Evolutionary conservation across 2,113 vertebrate species (phyloP), one percentile per base, ranked within the genome.

Genomic region (Paedocypris sp.): DNA sequence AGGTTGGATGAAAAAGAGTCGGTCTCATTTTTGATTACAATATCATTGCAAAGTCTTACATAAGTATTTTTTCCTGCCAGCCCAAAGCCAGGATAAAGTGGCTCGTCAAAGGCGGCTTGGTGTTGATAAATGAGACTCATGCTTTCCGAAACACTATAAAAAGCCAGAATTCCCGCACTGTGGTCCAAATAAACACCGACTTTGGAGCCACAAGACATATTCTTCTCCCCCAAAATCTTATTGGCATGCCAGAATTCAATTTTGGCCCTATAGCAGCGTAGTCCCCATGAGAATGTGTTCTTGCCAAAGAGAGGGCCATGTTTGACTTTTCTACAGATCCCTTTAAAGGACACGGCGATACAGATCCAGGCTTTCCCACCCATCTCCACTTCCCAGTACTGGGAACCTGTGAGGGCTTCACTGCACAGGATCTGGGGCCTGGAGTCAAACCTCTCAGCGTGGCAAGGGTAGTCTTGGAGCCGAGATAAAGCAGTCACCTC

Each of bases 121-220:
- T 51, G 32, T 10, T 54, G 58, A 39, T 70, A 41, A 25, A 73
- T 69, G 41, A 70, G 68, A 49, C 54, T 68, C 68, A 67, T 70
- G 29, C 58, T 64, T 50, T 58, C 46, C 2, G 51, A 62, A 36
- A 70, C 60, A 28, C 60, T 54, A 51, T 67, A 70, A 51, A 73
- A 70, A 11, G 68, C 65, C 41, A 70, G 39, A 49, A 53, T 23
- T 1, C 71, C 67, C 13, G 46, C 25, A 13, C 41, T 45, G n/a
- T 67, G 54, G 29, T 71, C 41, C 48, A 74, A 42, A 38, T 70
- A 73, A 31, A 73, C 71, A 19, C 71, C 67, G 8, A 73, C 64
- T 35, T 31, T 64, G 18, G 26, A 43, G 38, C 41, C 57, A 12
- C 1, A n/a, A 1, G 41, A 16, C 11, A 15, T 5, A 15, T 9